These are phyloP conservation scores for Falco concolor DNA, from an alignment of 2,797 vertebrate species.

Conservation along the genomic window DNA sequence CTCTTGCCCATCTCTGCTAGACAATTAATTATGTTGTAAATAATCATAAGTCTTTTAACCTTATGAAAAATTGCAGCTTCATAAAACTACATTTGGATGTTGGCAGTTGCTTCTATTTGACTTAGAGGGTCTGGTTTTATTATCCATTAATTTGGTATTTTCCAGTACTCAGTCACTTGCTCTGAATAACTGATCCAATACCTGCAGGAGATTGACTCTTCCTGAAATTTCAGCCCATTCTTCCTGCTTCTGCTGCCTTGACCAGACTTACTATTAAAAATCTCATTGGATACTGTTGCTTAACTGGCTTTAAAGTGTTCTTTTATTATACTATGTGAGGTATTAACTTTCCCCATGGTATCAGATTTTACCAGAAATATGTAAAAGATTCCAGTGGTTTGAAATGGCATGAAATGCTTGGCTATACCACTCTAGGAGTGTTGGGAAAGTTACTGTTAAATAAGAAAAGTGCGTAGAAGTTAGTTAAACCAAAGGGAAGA, in stretches of 20 bases:
- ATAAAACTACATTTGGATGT: background rate
- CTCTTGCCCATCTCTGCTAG: background rate
- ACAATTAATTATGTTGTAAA: background rate
- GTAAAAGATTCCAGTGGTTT: background rate
- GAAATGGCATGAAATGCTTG: background rate
- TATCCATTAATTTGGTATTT: slow-evolving; percentile 13
- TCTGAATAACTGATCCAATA: background rate
- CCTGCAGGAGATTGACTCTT: background rate
- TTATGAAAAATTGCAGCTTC: background rate
- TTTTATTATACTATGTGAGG: background rate
- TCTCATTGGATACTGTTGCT: background rate
- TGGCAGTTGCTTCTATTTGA: background rate
- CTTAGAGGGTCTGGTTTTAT: background rate
- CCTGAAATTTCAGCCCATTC: slow-evolving; percentile 32
- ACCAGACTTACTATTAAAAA: background rate
- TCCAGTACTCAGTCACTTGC: background rate
- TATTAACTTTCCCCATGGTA: background rate
- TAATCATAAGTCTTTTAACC: background rate
- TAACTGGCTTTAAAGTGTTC: background rate
- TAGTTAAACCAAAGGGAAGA: background rate
- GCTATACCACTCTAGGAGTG: background rate
- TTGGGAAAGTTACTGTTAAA: slow-evolving; percentile 10
- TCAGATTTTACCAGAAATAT: background rate
- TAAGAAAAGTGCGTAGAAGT: background rate
- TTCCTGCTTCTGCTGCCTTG: slow-evolving; percentile 25